Conservation (phyloP, 2,113 vertebrate genomes). For the Atherinomorus stipes region DNA sequence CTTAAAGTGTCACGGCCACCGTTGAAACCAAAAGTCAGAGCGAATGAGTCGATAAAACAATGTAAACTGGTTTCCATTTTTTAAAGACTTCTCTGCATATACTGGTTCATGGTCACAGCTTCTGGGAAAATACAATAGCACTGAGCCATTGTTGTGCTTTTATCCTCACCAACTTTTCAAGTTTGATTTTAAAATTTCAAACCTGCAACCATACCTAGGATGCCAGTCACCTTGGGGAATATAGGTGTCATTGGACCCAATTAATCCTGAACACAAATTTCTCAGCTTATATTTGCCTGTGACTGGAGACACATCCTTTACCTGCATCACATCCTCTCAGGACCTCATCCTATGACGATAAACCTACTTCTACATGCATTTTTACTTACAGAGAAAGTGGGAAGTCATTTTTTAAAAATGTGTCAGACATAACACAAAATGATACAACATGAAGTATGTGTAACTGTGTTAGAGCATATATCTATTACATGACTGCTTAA, state of each 20-base stretch:
- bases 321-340: too few relatives aligned
- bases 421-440: not conserved
- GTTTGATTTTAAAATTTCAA: not conserved
- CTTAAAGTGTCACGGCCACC: conserved; percentile 16
- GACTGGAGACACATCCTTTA: too few relatives aligned
- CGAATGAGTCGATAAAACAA: not conserved
- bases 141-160: not conserved
- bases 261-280: too few relatives aligned
- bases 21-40: conserved; percentile 2
- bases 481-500: not conserved
- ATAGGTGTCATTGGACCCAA: too few relatives aligned
- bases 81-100: not conserved
- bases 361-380: too few relatives aligned
- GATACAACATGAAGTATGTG: too few relatives aligned
- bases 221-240: too few relatives aligned
- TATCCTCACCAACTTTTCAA: not conserved
- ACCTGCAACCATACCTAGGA: not conserved
- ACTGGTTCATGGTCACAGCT: not conserved
- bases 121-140: not conserved
- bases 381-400: too few relatives aligned
- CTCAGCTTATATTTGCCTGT: too few relatives aligned
- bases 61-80: not conserved
- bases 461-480: too few relatives aligned
- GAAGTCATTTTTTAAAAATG: too few relatives aligned
- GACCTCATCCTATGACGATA: too few relatives aligned